phyloP scores from a whole-genome alignment of 2,113 vertebrate species.

The Scartelaos histophorus region DNA sequence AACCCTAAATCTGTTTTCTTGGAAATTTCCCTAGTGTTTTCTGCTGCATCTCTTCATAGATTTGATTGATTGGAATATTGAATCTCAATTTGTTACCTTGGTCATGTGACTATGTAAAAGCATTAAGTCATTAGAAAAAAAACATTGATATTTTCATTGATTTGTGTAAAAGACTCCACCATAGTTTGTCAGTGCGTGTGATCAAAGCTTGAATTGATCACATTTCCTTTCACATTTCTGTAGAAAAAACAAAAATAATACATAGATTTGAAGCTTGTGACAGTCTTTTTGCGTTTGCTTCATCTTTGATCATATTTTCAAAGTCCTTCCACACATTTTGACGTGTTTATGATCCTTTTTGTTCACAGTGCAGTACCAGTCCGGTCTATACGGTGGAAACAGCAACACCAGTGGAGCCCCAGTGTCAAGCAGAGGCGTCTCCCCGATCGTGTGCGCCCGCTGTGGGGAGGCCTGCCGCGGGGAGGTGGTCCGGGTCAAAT shows the following conservation, averaged over 20 bases:
- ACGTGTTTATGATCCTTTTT: slow-evolving; percentile 23
- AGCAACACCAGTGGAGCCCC: slow-evolving; percentile 59
- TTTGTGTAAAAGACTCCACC: not conserved
- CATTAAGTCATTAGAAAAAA: not conserved
- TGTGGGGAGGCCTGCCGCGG: slow-evolving; percentile 65
- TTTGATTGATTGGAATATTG: not conserved
- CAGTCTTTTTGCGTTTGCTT: not conserved
- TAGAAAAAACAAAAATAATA: not conserved
- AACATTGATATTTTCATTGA: not conserved
- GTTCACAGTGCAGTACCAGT: slow-evolving; percentile 58
- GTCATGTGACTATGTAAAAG: slow-evolving; percentile 1
- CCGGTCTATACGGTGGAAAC: slow-evolving; percentile 52
- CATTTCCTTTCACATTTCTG: not conserved
- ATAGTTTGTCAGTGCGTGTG: not conserved
- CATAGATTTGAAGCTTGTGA: not conserved
- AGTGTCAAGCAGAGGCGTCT: slow-evolving; percentile 39
- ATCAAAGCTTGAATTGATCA: not conserved
- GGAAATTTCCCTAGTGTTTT: not conserved
- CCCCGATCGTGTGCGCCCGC: slow-evolving; percentile 59
- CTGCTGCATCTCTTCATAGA: not conserved
- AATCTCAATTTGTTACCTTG: not conserved
- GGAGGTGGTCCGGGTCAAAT: slow-evolving; percentile 72
- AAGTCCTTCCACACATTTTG: slow-evolving; percentile 22
- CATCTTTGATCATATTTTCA: slow-evolving; percentile 24
- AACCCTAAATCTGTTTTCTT: not conserved